These are phyloP conservation scores for Paramacrobiotus metropolitanus DNA, from an alignment of 1,140 invertebrate genomes.

Conservation along the genomic window DNA sequence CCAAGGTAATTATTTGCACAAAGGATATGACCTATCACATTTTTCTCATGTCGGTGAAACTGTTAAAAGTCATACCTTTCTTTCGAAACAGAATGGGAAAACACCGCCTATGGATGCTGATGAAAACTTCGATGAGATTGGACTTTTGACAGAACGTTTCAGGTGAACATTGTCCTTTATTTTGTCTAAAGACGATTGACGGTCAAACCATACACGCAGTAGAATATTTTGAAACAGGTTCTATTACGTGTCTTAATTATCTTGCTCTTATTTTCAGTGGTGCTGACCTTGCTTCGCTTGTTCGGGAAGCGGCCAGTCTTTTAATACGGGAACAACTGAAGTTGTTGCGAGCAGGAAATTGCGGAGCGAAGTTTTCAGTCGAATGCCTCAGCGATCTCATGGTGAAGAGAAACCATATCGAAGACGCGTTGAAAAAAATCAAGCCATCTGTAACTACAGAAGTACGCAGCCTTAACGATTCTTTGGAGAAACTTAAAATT, in stretches of 20 bases:
- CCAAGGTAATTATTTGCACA: constrained; percentile 38
- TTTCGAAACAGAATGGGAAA: constrained; percentile 36
- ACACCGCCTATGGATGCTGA: constrained; percentile 45
- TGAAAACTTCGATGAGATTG: constrained; percentile 46
- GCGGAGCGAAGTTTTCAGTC: constrained; percentile 6
- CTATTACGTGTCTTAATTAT: constrained; percentile 9
- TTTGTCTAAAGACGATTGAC: neutral
- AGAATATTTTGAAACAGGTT: constrained; percentile 7
- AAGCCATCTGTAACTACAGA: constrained; percentile 51
- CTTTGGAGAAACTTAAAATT: no score
- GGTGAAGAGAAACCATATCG: constrained; percentile 31
- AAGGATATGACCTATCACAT: neutral
- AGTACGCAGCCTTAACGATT: no score
- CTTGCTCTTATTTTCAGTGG: constrained; percentile 29
- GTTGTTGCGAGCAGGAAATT: constrained; percentile 16
- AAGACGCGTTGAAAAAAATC: constrained; percentile 41
- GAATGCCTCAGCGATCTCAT: constrained; percentile 14
- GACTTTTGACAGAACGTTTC: constrained; percentile 39
- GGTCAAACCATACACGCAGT: neutral
- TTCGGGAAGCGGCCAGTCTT: constrained; percentile 52
- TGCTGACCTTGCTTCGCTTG: constrained; percentile 65
- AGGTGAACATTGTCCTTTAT: constrained; percentile 25
- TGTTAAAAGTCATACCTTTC: neutral
- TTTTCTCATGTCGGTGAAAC: constrained; percentile 5
- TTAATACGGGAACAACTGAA: constrained; percentile 41